phyloP scores from a whole-genome alignment of 2,888 invertebrate species.

The Cremastinae sp. region DNA sequence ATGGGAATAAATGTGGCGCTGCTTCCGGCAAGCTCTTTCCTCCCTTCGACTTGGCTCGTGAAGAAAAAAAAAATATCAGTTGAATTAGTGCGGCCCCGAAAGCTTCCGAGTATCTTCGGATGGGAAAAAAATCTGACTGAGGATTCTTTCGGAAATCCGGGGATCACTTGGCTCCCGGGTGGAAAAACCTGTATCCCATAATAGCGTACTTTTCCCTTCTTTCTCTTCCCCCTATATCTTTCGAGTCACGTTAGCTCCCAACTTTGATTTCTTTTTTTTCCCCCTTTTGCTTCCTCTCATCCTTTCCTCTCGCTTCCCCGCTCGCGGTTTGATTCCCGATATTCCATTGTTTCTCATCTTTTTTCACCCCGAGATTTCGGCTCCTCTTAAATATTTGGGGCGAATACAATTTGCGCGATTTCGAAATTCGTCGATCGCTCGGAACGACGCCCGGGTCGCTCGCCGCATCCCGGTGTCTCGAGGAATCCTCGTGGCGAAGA shows the following conservation, averaged over 20 bases:
- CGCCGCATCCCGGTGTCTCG: neutral
- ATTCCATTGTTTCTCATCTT: neutral
- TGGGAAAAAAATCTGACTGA: constrained; percentile 27
- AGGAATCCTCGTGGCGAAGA: constrained; percentile 51
- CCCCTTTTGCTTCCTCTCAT: neutral
- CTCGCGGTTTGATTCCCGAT: neutral
- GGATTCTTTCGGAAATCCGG: constrained; percentile 34
- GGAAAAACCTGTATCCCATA: constrained; percentile 18
- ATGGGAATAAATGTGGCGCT: neutral
- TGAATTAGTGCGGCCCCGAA: constrained; percentile 42
- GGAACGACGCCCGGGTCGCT: constrained; percentile 5
- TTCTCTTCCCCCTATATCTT: constrained; percentile 12
- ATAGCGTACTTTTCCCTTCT: constrained; percentile 20
- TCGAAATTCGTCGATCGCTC: constrained; percentile 10
- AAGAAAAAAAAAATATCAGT: constrained; percentile 17
- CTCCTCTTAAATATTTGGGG: constrained; percentile 49
- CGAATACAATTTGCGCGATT: constrained; percentile 55
- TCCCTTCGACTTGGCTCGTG: neutral
- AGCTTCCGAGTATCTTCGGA: constrained; percentile 36
- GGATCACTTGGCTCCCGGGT: neutral
- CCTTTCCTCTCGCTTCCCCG: neutral
- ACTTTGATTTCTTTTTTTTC: neutral
- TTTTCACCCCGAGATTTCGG: constrained; percentile 26
- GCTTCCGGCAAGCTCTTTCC: too few relatives aligned
- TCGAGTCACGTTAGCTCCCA: constrained; percentile 6